These are phyloP conservation scores for Dicentrarchus labrax DNA, from an alignment of 2,113 vertebrate genomes.

Conservation along the genomic window DNA sequence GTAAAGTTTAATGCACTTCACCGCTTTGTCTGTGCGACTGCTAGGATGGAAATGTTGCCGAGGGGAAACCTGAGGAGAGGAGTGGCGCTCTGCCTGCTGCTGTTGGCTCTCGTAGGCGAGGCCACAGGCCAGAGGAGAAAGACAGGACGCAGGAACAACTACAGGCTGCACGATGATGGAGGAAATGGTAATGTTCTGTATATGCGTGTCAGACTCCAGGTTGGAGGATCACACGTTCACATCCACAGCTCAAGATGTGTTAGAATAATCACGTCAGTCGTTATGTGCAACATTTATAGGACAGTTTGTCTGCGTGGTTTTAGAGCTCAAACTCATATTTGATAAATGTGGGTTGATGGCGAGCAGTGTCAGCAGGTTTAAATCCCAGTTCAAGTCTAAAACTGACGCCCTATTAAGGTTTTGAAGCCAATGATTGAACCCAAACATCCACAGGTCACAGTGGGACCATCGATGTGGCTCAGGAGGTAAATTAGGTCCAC, in stretches of 20 bases:
- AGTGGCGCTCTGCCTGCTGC: slow-evolving; percentile 74
- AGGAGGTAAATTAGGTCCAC: not conserved
- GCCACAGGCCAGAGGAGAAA: slow-evolving; percentile 82
- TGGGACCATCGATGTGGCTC: not conserved
- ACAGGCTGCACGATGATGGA: slow-evolving; percentile 69
- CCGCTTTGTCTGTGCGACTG: not conserved
- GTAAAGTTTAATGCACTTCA: not conserved
- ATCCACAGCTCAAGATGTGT: not conserved
- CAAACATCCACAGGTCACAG: not conserved
- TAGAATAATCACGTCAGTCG: not conserved
- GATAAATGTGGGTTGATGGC: not conserved
- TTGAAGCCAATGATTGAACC: not conserved
- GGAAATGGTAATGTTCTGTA: slow-evolving; percentile 76
- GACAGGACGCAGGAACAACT: slow-evolving; percentile 75
- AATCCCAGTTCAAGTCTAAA: not conserved
- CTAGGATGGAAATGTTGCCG: slow-evolving; percentile 67
- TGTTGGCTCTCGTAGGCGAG: slow-evolving; percentile 76
- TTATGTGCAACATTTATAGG: not conserved
- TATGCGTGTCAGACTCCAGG: slow-evolving; percentile 34
- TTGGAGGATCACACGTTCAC: slow-evolving; percentile 14
- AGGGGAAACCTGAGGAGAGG: slow-evolving; percentile 83
- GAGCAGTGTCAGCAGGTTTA: not conserved
- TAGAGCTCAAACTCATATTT: no score
- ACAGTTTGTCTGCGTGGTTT: not conserved
- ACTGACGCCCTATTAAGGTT: not conserved